A percentile compares a stretch with the other conserved stretches of the same genome.
phyloP scores from a whole-genome alignment of 2,113 vertebrate genomes.

The Ammodytes dubius region DNA sequence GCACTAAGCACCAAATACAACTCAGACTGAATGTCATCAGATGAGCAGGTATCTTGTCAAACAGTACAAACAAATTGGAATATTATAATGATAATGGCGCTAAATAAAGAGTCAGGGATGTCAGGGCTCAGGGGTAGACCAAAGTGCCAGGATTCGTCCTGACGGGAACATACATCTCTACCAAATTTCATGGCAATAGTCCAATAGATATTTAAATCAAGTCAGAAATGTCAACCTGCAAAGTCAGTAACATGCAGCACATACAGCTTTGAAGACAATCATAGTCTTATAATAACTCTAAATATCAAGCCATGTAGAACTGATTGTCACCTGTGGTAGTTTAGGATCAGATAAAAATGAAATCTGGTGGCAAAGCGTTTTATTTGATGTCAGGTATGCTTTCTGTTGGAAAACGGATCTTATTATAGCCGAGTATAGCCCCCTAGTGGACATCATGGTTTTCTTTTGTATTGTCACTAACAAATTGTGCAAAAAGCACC shows the following conservation, averaged over 20 bases:
- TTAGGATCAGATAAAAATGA: neutral
- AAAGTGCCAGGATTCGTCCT: neutral
- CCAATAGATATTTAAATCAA: no score
- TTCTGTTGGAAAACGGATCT: neutral
- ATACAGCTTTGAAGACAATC: no score
- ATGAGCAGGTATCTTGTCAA: no score
- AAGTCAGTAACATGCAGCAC: no score
- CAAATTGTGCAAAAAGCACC: no score
- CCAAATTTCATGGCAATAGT: no score
- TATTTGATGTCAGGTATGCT: neutral
- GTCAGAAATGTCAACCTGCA: no score
- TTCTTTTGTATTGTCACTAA: neutral
- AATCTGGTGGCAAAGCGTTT: neutral
- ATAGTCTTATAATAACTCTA: no score
- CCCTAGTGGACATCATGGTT: conserved; percentile 15
- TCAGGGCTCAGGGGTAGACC: neutral
- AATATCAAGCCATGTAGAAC: neutral
- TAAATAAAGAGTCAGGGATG: neutral
- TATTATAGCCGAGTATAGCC: neutral
- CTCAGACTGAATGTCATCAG: neutral
- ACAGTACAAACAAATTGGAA: neutral
- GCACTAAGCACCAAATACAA: neutral
- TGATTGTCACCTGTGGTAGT: no score
- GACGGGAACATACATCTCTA: no score
- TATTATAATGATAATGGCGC: neutral